Percentiles rank a stretch among this genome's conserved stretches.
These are phyloP conservation scores for Zhengitettix transpicula DNA, from an alignment of 2,888 invertebrate genomes.

Conservation along the genomic window DNA sequence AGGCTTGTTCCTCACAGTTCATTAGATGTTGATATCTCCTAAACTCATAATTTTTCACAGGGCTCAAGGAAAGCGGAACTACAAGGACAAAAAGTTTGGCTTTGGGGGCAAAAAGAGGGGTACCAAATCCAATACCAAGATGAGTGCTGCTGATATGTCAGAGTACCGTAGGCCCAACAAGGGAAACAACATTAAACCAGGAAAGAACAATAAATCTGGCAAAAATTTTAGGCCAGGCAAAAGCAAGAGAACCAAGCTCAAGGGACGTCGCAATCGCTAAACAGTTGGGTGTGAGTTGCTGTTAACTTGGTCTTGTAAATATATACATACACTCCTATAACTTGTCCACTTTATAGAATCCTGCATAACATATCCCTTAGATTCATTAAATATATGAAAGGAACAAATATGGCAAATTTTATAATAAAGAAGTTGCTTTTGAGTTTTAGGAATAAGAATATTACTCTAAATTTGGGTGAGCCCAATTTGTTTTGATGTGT, in stretches of 20 bases:
- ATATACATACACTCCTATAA: no score
- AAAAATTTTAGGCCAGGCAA: conserved; percentile 22
- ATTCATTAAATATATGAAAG: no score
- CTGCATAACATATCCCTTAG: no score
- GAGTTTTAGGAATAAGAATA: no score
- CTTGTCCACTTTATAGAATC: no score
- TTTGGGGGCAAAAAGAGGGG: conserved; percentile 92
- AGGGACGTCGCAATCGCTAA: conserved; percentile 13
- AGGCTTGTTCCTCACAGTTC: no score
- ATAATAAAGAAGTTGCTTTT: no score
- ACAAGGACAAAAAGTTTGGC: conserved; percentile 76
- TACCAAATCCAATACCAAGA: conserved; percentile 68
- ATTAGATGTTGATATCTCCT: no score
- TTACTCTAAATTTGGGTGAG: no score
- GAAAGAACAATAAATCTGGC: conserved; percentile 10
- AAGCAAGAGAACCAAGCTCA: conserved; percentile 28
- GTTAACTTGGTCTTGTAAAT: no score
- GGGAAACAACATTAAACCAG: conserved; percentile 1
- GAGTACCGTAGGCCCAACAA: conserved; percentile 27
- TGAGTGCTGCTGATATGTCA: conserved; percentile 53
- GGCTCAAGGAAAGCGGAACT: conserved; percentile 35
- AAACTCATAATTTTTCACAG: conserved; percentile 10
- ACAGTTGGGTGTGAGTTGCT: neutral
- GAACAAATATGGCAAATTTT: no score
- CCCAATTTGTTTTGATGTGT: no score